Conservation (phyloP, 2,797 vertebrate genomes). For the Hybognathus amarus region DNA sequence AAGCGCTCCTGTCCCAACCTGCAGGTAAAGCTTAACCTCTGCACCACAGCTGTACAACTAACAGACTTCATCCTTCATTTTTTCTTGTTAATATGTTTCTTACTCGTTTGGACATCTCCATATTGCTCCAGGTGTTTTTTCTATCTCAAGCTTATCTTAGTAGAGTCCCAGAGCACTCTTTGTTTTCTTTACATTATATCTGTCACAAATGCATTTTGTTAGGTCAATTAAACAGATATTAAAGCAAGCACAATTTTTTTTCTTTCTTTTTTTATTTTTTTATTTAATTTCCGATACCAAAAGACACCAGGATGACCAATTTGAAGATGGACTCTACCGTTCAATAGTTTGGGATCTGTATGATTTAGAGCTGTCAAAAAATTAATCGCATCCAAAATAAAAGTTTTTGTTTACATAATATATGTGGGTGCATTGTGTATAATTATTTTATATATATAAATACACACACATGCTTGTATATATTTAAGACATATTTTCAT, state of each 20-base stretch:
- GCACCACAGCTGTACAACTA: not conserved
- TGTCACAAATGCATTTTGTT: not conserved
- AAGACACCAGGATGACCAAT: not conserved
- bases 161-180: not conserved
- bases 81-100: not conserved
- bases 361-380: too few species aligned
- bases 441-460: too few species aligned
- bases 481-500: too few species aligned
- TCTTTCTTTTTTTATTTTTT: too few species aligned
- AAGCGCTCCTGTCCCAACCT: constrained; percentile 88
- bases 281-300: not conserved
- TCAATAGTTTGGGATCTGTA: not conserved
- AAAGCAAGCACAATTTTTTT: not conserved
- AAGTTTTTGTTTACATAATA: too few species aligned
- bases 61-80: not conserved
- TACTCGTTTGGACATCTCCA: not conserved
- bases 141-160: not conserved
- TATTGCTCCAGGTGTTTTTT: not conserved
- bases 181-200: not conserved
- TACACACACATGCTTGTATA: too few species aligned
- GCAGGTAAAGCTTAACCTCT: constrained; percentile 79
- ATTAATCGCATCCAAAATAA: too few species aligned
- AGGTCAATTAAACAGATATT: not conserved
- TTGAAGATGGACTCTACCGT: not conserved
- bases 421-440: too few species aligned